These are phyloP conservation scores for Radopholus similis DNA, from an alignment of 1,140 invertebrate species.

Conservation along the genomic window DNA sequence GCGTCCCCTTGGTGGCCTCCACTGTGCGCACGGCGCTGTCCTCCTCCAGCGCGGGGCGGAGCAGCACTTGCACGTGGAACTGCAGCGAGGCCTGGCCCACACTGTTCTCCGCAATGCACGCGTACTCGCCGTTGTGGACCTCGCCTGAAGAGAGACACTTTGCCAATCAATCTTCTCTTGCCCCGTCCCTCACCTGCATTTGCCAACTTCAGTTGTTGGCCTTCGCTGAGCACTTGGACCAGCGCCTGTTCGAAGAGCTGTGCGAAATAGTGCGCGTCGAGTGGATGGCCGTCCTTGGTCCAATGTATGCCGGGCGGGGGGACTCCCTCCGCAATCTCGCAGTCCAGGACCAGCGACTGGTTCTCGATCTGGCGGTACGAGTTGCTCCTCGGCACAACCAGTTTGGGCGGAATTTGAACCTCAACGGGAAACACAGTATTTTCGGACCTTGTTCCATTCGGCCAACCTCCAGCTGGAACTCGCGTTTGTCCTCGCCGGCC, in stretches of 20 bases:
- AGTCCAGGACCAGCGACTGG: conserved; percentile 48
- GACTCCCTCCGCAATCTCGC: conserved; percentile 63
- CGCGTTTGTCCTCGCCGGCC: conserved; percentile 49
- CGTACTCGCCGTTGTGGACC: conserved; percentile 60
- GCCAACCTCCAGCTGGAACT: too few relatives aligned
- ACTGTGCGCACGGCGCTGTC: conserved; percentile 54
- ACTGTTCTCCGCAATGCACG: conserved; percentile 63
- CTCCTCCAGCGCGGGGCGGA: conserved; percentile 49
- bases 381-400: conserved; percentile 67
- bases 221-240: conserved; percentile 19
- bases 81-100: conserved; percentile 47
- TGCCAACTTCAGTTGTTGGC: conserved; percentile 9
- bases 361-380: too few relatives aligned
- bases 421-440: neutral
- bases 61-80: conserved; percentile 42
- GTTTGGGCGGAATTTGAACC: neutral
- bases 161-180: too few relatives aligned
- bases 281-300: conserved; percentile 72
- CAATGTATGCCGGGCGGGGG: conserved; percentile 80
- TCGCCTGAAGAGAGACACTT: too few relatives aligned
- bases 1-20: conserved; percentile 53
- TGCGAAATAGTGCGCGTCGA: conserved; percentile 2
- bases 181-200: too few relatives aligned
- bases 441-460: conserved; percentile 42
- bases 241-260: neutral